phyloP scores from a whole-genome alignment of 2,113 vertebrate genomes.

The Himantopus leucocephalus region DNA sequence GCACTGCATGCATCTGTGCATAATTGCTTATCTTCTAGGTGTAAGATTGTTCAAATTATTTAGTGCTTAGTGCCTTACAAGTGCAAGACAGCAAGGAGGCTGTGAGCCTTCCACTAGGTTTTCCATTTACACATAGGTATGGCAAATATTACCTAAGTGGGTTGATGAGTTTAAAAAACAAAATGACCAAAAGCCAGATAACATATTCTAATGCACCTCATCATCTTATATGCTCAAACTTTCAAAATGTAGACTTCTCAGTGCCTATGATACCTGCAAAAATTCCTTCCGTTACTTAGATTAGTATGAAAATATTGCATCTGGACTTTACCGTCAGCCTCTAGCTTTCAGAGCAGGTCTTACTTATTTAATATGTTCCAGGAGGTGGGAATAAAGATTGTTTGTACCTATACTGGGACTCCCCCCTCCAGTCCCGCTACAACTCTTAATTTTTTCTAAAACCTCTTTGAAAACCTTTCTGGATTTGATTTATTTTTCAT shows the following conservation, averaged over 20 bases:
- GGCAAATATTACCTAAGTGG: background rate
- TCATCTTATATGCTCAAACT: background rate
- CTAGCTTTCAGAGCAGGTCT: background rate
- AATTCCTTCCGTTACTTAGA: background rate
- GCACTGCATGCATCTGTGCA: background rate
- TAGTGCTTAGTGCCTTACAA: background rate
- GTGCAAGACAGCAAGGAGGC: background rate
- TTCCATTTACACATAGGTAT: background rate
- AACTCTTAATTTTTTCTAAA: conserved; percentile 16
- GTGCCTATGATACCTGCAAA: background rate
- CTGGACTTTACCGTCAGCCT: background rate
- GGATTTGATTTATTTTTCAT: conserved; percentile 61
- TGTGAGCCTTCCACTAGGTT: background rate
- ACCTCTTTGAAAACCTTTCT: conserved; percentile 7
- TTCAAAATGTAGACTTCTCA: background rate
- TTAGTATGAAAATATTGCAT: background rate
- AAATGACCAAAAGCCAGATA: background rate
- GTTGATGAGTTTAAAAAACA: background rate
- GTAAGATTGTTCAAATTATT: conserved; percentile 16
- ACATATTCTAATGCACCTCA: background rate
- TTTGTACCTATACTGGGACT: background rate
- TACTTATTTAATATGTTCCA: background rate
- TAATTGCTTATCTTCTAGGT: conserved; percentile 21
- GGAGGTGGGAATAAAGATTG: background rate
- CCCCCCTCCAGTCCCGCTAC: background rate